phyloP scores from a whole-genome alignment of 2,888 invertebrate genomes.

The Oligia strigilis region DNA sequence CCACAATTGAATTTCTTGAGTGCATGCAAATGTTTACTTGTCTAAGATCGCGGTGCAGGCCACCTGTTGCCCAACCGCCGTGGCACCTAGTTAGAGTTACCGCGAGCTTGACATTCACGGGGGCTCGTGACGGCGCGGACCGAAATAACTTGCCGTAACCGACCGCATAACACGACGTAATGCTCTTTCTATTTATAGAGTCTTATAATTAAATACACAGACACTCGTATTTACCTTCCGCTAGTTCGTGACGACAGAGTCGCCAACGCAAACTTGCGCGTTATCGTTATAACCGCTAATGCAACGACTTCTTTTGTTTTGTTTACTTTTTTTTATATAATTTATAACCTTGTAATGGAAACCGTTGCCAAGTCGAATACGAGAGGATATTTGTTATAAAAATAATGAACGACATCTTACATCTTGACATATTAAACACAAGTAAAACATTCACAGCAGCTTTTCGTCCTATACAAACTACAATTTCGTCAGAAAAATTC shows the following conservation, averaged over 20 bases:
- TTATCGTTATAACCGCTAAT: slow-evolving; percentile 64
- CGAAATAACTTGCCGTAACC: slow-evolving; percentile 88
- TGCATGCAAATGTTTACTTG: slow-evolving; percentile 70
- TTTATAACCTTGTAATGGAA: slow-evolving; percentile 54
- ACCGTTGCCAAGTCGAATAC: slow-evolving; percentile 51
- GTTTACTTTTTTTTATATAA: slow-evolving; percentile 51
- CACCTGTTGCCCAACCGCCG: slow-evolving; percentile 86
- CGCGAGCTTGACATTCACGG: slow-evolving; percentile 89
- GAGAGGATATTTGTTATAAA: slow-evolving; percentile 43
- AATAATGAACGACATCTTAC: slow-evolving; percentile 32
- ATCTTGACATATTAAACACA: slow-evolving; percentile 47
- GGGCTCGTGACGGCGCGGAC: slow-evolving; percentile 85
- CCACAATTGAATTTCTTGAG: slow-evolving; percentile 51
- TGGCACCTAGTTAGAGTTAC: slow-evolving; percentile 82
- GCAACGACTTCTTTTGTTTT: slow-evolving; percentile 51
- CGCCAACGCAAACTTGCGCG: slow-evolving; percentile 70
- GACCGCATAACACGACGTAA: slow-evolving; percentile 88
- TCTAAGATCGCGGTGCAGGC: slow-evolving; percentile 79
- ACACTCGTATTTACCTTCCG: slow-evolving; percentile 84
- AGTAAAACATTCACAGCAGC: slow-evolving; percentile 1
- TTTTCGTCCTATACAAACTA: background rate
- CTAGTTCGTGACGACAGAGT: slow-evolving; percentile 76
- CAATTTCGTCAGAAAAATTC: background rate
- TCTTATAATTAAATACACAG: slow-evolving; percentile 87
- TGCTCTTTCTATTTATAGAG: slow-evolving; percentile 87